These are phyloP conservation scores for Chromobotia macracanthus DNA, from an alignment of 2,797 vertebrate genomes.

Conservation along the genomic window DNA sequence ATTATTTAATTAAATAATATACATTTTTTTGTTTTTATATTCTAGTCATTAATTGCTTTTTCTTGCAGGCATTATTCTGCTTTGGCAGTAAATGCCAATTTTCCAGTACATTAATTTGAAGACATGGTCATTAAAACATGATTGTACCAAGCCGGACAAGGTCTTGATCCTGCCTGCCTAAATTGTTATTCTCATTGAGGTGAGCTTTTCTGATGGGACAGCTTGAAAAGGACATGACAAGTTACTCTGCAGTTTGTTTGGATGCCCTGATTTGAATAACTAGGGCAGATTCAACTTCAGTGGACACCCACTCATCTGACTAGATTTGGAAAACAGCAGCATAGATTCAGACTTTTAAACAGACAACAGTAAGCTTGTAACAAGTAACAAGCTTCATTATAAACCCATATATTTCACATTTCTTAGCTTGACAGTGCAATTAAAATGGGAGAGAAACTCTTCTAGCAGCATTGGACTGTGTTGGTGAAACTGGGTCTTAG, in stretches of 20 bases:
- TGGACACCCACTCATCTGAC: conserved; percentile 42
- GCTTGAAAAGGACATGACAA: conserved; percentile 38
- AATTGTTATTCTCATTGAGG: conserved; percentile 15
- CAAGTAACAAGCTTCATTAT: conserved; percentile 13
- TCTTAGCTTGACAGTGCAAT: conserved; percentile 19
- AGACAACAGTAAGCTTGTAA: conserved; percentile 17
- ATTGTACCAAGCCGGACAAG: conserved; percentile 6
- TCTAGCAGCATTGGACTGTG: neutral
- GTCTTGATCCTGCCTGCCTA: neutral
- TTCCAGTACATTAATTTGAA: conserved; percentile 17
- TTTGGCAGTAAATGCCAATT: neutral
- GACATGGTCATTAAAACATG: conserved; percentile 29
- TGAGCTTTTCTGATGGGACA: conserved; percentile 36
- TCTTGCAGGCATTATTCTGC: neutral
- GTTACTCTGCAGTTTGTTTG: conserved; percentile 40
- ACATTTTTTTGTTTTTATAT: too few species aligned
- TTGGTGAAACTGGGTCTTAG: conserved; percentile 18
- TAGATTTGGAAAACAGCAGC: conserved; percentile 45
- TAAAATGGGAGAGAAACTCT: neutral
- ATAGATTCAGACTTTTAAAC: conserved; percentile 8
- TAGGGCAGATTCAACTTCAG: conserved; percentile 41
- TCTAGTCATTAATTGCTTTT: neutral
- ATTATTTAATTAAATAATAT: too few species aligned
- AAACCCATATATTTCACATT: neutral
- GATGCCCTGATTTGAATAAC: conserved; percentile 46